Evolutionary conservation across 1,140 invertebrate genomes (phyloP), one percentile per base, ranked within the genome.

Genomic region (Leguminivora glycinivorella): DNA sequence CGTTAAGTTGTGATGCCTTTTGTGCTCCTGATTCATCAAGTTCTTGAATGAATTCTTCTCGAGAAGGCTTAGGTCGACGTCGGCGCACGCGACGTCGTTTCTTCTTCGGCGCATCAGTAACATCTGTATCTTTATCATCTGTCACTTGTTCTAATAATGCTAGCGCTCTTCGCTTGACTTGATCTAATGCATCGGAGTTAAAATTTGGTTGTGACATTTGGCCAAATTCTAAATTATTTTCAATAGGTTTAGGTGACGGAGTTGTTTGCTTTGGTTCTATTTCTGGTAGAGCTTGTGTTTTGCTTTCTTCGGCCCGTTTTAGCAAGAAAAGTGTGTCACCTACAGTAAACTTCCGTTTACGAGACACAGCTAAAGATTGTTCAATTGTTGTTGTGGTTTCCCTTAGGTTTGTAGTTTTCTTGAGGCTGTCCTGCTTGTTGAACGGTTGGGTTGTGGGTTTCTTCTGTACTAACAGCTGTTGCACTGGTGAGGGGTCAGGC

Each of bases 91-190:
- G 58, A 17, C 26, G 58, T n/a, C 58, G 58, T 17, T 29, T 29
- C 58, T 63, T 63, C 58, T 63, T 63, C 17, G 58, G 25, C 29
- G 58, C 25, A 14, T 29, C 58, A n/a, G 17, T 14, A 17, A 26
- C 58, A 17, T 63, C 58, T 63, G 58, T 34, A 14, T 63, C 58
- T 17, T 63, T 22, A 19, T 31, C 26, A 2, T 29, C 58, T 17
- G 25, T 22, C 4, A 63, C 26, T 31, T 31, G 12, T 19, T 63
- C 25, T 34, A 63, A 5, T 7, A 63, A 22, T 5, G 10, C 58
- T 4, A 63, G 58, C 9, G 58, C 58, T n/a, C 26, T 26, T 4
- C 58, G 12, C 7, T 63, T 63, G 9, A 63, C 58, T 4, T n/a
- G 58, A 1, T 63, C n/a, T 4, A 63, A 29, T 19, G 14, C 29